Base-by-base conservation (phyloP, 2,888 invertebrate species). In the Chironomus tentans region DNA sequence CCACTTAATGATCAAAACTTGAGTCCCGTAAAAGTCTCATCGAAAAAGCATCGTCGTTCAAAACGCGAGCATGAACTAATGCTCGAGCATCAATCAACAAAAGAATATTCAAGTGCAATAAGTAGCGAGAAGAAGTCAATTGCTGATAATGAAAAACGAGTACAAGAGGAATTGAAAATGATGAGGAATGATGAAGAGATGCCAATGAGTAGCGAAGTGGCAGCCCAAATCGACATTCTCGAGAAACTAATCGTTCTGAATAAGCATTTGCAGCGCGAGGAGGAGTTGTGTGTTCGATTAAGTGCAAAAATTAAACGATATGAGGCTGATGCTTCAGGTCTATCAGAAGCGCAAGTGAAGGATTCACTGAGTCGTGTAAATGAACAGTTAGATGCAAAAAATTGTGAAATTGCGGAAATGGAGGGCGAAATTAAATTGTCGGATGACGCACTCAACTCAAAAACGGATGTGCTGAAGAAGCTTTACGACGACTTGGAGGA, bases 221-320 rank as follows among this genome's bases (percentile, higher is more conserved):
- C 83, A 78, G 88, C 88, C 81, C 90, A 91, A 83, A 86, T 91
- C n/a, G 89, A 90, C 79, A 85, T 92, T 78, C 84, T 91, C 79
- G 92, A 93, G 80, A 90, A 89, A 82, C 87, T 93, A 70, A 87
- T 90, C 24, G 88, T 89, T 74, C 85, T 92, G 28, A 92, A 93
- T 82, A 90, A 91, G 81, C 87, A 89, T 80, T 83, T 93, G 77
- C 88, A 92, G 77, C 86, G 89, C 77, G 92, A 92, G 81, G 92
- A 92, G 81, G 91, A 92, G 81, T 83, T 88, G 76, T 85, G 93
- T 2, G 88, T 91, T 3, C 85, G 91, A 79, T 81, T 93, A 56
- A 87, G 89, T 47, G 87, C 88, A 3, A 89, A 89, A 82, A 86
- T 89, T 4, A 87, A 88, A 79, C 84, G 88, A 77, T 88, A 89